Evolutionary conservation across 2,888 invertebrate species (phyloP), one percentile per base, ranked within the genome.

Genomic region (Onthophagus sagittarius): DNA sequence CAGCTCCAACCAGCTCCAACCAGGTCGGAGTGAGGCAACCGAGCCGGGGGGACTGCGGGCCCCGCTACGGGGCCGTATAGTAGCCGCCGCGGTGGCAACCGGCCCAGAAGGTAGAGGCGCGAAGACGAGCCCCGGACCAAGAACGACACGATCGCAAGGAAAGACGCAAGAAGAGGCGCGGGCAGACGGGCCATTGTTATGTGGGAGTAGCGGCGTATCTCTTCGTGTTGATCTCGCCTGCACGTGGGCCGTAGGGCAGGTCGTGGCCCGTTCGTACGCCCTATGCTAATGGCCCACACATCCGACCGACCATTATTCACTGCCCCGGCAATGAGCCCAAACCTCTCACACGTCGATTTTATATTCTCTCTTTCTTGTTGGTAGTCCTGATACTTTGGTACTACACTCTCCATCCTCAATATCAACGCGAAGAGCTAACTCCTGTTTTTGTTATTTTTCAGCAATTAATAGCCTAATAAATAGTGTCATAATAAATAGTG

Each of bases 271-370:
- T 53, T 53, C 77, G 79, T 78, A 78, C 80, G 79, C 79, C 80
- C 79, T 80, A 80, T 80, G 80, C 79, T 80, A 80, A 79, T 80
- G 77, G 79, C 79, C 79, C 80, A 79, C 79, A 80, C 80, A 79
- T 76, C 77, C 76, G 73, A 77, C 74, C 75, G 76, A 73, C 76
- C 78, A 76, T 77, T 79, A 77, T 72, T 77, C 77, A 79, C 74
- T 72, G 75, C 75, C 32, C 67, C 67, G 32, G 23, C 31, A 31
- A 31, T 32, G 32, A 32, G 31, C 32, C 32, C 64, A 14, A n/a
- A 64, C 71, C 72, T 74, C 74, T 73, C 72, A 74, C 72, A 72
- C 72, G 72, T 74, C 74, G 74, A 74, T 74, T 69, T 63, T 70
- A 53, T 53, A 53, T 11, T 53, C 39, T 53, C 11, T 53, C 33